Evolutionary conservation across 2,797 vertebrate genomes (phyloP).

Genomic region (Delichon dasypus): DNA sequence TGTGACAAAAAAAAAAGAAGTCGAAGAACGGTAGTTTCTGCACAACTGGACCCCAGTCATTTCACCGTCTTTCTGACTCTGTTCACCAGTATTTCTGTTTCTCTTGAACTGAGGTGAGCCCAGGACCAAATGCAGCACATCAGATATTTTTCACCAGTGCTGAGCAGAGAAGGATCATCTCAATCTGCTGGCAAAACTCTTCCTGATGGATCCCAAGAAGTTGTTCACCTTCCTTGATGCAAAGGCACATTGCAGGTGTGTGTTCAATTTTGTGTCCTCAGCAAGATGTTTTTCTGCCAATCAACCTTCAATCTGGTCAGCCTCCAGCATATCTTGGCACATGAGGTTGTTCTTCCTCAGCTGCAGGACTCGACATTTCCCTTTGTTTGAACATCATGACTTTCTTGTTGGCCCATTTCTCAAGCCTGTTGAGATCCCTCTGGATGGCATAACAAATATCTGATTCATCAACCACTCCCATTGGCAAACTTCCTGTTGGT

Average conservation of each 20-base stretch:
- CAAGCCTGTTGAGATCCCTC: background rate
- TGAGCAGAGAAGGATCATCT: background rate
- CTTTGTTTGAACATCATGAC: background rate
- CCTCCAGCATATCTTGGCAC: background rate
- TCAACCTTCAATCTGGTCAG: background rate
- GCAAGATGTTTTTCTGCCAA: background rate
- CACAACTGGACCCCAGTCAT: background rate
- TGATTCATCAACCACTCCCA: background rate
- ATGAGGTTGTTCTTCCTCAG: background rate
- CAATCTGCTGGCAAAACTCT: background rate
- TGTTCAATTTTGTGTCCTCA: background rate
- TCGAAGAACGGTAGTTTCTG: background rate
- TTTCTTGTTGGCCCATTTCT: background rate
- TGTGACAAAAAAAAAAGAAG: background rate
- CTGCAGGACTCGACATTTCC: rapidly evolving
- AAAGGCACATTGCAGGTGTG: background rate
- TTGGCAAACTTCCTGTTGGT: background rate
- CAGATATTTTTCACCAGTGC: background rate
- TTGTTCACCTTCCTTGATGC: background rate
- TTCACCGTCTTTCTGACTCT: background rate
- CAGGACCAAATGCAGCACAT: background rate
- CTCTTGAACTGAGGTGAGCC: background rate
- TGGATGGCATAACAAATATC: background rate
- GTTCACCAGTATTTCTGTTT: background rate
- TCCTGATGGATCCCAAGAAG: background rate